Conservation (phyloP, 2,113 vertebrate species). For the Axis porcinus region DNA sequence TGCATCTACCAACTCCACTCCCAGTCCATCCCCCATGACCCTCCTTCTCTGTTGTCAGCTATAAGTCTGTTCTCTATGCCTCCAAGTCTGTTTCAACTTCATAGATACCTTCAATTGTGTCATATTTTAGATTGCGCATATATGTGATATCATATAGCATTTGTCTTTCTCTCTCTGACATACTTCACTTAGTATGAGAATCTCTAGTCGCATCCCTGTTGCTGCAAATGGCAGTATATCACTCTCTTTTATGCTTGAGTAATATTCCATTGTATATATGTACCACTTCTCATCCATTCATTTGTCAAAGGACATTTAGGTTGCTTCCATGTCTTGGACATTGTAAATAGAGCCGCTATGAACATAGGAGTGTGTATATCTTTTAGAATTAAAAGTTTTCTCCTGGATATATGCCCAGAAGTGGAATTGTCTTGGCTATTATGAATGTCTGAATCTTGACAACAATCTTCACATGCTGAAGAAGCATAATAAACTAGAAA, state of each 20-base stretch:
- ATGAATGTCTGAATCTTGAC: neutral
- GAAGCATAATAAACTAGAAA: neutral
- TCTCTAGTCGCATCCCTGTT: neutral
- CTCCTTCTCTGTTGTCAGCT: neutral
- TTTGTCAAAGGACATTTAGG: neutral
- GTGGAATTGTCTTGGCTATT: neutral
- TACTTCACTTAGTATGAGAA: neutral
- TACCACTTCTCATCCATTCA: neutral
- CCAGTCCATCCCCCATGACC: rapidly evolving
- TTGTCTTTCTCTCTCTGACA: neutral
- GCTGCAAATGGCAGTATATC: neutral
- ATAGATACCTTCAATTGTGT: neutral
- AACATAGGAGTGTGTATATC: neutral
- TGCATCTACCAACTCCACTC: neutral
- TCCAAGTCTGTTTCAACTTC: neutral
- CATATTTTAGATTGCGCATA: neutral
- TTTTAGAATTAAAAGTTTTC: neutral
- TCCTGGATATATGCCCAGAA: neutral
- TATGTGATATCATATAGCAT: neutral
- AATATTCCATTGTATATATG: neutral
- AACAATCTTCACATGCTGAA: neutral
- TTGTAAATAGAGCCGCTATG: neutral
- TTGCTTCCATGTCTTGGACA: neutral
- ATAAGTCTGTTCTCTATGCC: neutral
- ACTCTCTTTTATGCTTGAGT: neutral